A percentile compares a stretch with the other conserved stretches of the same genome.
Evolutionary conservation across 2,888 invertebrate species (phyloP).

Genomic region (Caenorhabditis sp.): DNA sequence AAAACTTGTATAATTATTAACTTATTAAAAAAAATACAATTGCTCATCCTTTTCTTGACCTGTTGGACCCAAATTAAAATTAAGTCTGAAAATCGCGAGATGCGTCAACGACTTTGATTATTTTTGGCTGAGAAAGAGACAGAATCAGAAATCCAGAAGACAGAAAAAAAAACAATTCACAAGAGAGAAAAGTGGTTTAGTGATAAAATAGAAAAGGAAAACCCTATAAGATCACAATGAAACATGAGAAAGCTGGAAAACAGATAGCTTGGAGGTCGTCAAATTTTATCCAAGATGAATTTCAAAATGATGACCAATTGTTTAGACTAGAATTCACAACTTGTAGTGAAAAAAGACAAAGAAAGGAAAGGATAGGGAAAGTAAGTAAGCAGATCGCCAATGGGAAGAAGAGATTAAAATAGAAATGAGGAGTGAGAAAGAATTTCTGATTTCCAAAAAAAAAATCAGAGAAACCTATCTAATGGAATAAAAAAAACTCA

Average conservation of each 20-base stretch:
- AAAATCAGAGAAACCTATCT: constrained; percentile 1
- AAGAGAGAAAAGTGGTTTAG: constrained; percentile 22
- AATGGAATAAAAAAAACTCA: background rate
- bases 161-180: constrained; percentile 30
- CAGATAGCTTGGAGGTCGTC: constrained; percentile 30
- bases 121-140: constrained; percentile 4
- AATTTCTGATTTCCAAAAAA: background rate
- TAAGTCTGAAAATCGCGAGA: too few relatives aligned
- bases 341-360: constrained; percentile 24
- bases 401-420: background rate
- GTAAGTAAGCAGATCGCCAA: background rate
- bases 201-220: constrained; percentile 57
- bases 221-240: constrained; percentile 68
- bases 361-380: constrained; percentile 26
- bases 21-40: too few relatives aligned
- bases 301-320: constrained; percentile 17
- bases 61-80: too few relatives aligned
- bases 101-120: too few relatives aligned
- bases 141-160: constrained; percentile 5
- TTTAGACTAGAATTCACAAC: constrained; percentile 35
- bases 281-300: background rate
- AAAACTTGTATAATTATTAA: too few relatives aligned
- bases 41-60: too few relatives aligned
- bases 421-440: background rate
- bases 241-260: constrained; percentile 60